Conservation (phyloP, 2,888 invertebrate genomes). For the Tenthredo scrophulariae region DNA sequence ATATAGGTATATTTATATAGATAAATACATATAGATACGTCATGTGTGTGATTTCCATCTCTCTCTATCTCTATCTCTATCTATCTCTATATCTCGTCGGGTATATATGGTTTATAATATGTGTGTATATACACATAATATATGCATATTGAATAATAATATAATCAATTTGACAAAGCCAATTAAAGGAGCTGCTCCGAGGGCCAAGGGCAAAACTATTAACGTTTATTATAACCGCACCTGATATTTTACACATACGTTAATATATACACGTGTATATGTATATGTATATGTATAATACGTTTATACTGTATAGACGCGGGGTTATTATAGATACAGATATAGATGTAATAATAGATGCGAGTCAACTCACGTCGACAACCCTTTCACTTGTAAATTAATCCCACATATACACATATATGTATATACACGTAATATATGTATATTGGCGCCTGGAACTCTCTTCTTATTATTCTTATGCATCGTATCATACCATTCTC, state of each 20-base stretch:
- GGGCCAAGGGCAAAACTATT: slow-evolving; percentile 74
- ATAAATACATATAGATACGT: not conserved
- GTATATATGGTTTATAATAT: not conserved
- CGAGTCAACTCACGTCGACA: slow-evolving; percentile 25
- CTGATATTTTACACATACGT: slow-evolving; percentile 1
- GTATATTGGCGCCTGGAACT: not conserved
- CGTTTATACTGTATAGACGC: not conserved
- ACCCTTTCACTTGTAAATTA: slow-evolving; percentile 45
- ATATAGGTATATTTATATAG: not conserved
- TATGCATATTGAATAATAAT: slow-evolving; percentile 64
- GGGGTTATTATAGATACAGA: not conserved
- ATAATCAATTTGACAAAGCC: slow-evolving; percentile 73
- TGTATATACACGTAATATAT: too few species aligned
- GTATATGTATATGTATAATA: not conserved
- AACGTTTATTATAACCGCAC: slow-evolving; percentile 51
- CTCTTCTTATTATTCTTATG: slow-evolving; percentile 6
- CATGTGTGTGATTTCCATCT: too few species aligned
- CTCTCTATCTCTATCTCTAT: too few species aligned
- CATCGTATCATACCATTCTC: not conserved
- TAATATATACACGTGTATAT: not conserved
- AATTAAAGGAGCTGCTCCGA: slow-evolving; percentile 64
- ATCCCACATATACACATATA: not conserved
- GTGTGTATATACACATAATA: not conserved
- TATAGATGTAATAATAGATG: not conserved
- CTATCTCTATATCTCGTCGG: not conserved